A percentile compares a stretch with the other conserved stretches of the same genome.
These are phyloP conservation scores for Sceloporus tristichus DNA, from an alignment of 2,113 vertebrate genomes.

Conservation along the genomic window DNA sequence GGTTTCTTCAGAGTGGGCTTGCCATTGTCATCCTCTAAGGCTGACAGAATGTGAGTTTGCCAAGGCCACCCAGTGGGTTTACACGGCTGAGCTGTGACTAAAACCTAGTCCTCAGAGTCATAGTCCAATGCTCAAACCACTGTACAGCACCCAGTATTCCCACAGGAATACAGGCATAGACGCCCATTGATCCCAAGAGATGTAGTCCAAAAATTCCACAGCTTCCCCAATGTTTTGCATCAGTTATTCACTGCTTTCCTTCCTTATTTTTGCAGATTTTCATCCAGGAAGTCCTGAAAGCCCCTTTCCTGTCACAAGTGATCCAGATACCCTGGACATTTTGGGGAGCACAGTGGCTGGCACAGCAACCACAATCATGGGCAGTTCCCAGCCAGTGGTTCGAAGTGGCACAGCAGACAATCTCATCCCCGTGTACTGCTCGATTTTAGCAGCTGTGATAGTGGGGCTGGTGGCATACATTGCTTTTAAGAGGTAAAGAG, in stretches of 20 bases:
- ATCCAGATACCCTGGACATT: constrained; percentile 51
- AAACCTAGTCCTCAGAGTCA: background rate
- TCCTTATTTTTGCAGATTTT: constrained; percentile 56
- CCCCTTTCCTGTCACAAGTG: constrained; percentile 57
- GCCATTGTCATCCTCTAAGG: background rate
- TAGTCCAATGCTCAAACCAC: too few relatives aligned
- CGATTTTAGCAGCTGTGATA: constrained; percentile 94
- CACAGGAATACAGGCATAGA: background rate
- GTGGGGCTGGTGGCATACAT: constrained; percentile 94
- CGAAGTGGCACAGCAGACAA: constrained; percentile 86
- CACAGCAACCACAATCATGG: constrained; percentile 82
- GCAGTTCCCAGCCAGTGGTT: constrained; percentile 86
- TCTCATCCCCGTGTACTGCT: constrained; percentile 98
- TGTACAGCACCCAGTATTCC: too few relatives aligned
- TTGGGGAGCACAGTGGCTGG: constrained; percentile 67
- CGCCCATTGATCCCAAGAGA: background rate
- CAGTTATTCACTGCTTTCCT: background rate
- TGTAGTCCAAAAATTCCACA: too few relatives aligned
- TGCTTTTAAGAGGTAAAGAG: constrained; percentile 91
- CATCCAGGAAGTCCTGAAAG: constrained; percentile 67
- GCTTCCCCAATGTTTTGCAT: background rate
- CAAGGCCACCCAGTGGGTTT: background rate
- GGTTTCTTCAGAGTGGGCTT: too few relatives aligned
- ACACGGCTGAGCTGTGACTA: background rate
- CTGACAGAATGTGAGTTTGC: background rate